A percentile compares a stretch with the other conserved stretches of the same genome.
phyloP scores from a whole-genome alignment of 1,140 invertebrate species.

The Aethina tumida region DNA sequence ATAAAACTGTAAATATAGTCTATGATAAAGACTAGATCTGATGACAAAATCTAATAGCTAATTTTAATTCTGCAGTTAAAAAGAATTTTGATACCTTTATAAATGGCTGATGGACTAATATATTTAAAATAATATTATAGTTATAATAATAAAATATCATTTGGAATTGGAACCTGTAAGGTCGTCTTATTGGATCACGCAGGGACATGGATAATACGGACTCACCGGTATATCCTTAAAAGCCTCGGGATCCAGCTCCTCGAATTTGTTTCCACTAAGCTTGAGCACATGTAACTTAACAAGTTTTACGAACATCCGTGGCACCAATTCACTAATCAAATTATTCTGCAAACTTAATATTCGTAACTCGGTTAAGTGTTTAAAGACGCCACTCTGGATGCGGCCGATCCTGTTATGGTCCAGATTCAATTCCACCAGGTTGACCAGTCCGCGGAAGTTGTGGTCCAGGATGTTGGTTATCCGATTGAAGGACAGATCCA shows the following conservation, averaged over 20 bases:
- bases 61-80: too few species aligned
- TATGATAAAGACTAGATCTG: too few species aligned
- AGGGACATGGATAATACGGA: constrained; percentile 1
- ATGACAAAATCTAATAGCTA: too few species aligned
- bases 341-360: constrained; percentile 59
- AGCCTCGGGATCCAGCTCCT: constrained; percentile 52
- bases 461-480: constrained; percentile 67
- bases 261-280: constrained; percentile 61
- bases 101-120: too few species aligned
- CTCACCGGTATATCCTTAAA: constrained; percentile 35
- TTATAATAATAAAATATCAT: too few species aligned
- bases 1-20: too few species aligned
- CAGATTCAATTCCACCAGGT: constrained; percentile 72
- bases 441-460: constrained; percentile 72
- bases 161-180: too few species aligned
- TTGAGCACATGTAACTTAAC: constrained; percentile 58
- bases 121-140: too few species aligned
- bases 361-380: constrained; percentile 56
- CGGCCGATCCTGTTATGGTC: constrained; percentile 66
- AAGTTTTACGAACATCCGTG: constrained; percentile 58
- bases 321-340: constrained; percentile 54
- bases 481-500: constrained; percentile 67
- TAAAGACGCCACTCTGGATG: constrained; percentile 66
- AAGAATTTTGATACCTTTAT: too few species aligned
- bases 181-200: too few species aligned